Evolutionary conservation across 2,888 invertebrate genomes (phyloP).

Genomic region (Agrotis clavis): DNA sequence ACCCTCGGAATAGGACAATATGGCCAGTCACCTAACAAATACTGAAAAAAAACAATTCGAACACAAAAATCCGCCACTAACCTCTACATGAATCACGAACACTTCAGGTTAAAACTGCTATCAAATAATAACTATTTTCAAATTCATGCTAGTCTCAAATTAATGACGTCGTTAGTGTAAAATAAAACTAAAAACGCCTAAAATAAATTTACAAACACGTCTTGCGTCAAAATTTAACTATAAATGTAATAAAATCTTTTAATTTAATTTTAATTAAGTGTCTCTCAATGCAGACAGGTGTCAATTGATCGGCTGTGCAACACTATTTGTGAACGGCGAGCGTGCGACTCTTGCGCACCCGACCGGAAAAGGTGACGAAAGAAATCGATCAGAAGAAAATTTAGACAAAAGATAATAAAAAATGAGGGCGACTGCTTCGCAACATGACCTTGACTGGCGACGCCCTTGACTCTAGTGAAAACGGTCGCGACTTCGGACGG

Average conservation of each 20-base stretch:
- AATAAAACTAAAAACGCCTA: background rate
- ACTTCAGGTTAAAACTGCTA: background rate
- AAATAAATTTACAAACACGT: conserved; percentile 4
- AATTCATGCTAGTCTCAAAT: background rate
- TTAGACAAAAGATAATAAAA: conserved; percentile 83
- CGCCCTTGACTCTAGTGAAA: conserved; percentile 89
- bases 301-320: conserved; percentile 62
- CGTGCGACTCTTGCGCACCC: conserved; percentile 75
- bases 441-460: conserved; percentile 86
- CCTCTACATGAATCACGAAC: conserved; percentile 22
- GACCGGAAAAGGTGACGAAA: conserved; percentile 86
- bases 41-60: too few species aligned
- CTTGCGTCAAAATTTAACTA: conserved; percentile 7
- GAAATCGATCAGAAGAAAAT: conserved; percentile 82
- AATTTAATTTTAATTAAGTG: conserved; percentile 55
- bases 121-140: background rate
- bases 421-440: conserved; percentile 85
- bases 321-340: conserved; percentile 57
- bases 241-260: conserved; percentile 22
- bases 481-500: conserved; percentile 69
- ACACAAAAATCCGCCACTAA: conserved; percentile 10
- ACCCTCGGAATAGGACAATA: background rate
- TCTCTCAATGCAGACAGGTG: conserved; percentile 55
- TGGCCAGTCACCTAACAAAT: conserved; percentile 1
- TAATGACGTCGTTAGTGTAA: background rate